A percentile compares a stretch with the other conserved stretches of the same genome.
These are phyloP conservation scores for Drosophila pallidifrons DNA, from an alignment of 1,140 invertebrate species.

Conservation along the genomic window DNA sequence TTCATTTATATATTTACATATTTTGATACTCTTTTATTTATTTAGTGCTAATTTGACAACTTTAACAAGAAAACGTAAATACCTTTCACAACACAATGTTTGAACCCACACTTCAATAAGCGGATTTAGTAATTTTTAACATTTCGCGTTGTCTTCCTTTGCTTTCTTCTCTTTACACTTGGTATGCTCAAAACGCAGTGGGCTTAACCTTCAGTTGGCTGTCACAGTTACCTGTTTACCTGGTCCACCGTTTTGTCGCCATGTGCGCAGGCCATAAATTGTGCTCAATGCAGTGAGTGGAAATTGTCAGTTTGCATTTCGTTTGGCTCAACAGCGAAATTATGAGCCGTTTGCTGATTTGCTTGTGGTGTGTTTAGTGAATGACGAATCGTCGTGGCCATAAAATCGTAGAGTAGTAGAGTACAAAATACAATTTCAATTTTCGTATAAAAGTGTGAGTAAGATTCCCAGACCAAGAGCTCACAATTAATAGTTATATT, in stretches of 20 bases:
- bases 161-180: slow-evolving; percentile 39
- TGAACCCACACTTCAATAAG: slow-evolving; percentile 47
- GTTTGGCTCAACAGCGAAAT: slow-evolving; percentile 30
- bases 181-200: slow-evolving; percentile 29
- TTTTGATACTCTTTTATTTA: background rate
- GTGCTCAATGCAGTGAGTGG: slow-evolving; percentile 40
- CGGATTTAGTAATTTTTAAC: slow-evolving; percentile 79
- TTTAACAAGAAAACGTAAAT: background rate
- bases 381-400: slow-evolving; percentile 69
- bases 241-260: slow-evolving; percentile 59
- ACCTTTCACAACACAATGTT: background rate
- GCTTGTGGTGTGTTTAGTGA: slow-evolving; percentile 61
- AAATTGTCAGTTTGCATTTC: slow-evolving; percentile 45
- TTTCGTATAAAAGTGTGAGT: slow-evolving; percentile 32
- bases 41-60: background rate
- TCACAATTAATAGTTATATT: slow-evolving; percentile 74
- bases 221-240: slow-evolving; percentile 73
- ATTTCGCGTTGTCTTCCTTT: slow-evolving; percentile 47
- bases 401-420: slow-evolving; percentile 43
- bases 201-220: slow-evolving; percentile 69
- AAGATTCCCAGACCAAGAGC: slow-evolving; percentile 33
- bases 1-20: too few species aligned
- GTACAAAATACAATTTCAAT: background rate
- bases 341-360: slow-evolving; percentile 28
- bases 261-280: slow-evolving; percentile 73